Percentiles rank a stretch among this genome's conserved stretches.
Evolutionary conservation across 2,888 invertebrate species (phyloP).

Genomic region (Nipponacmea schrenckii): DNA sequence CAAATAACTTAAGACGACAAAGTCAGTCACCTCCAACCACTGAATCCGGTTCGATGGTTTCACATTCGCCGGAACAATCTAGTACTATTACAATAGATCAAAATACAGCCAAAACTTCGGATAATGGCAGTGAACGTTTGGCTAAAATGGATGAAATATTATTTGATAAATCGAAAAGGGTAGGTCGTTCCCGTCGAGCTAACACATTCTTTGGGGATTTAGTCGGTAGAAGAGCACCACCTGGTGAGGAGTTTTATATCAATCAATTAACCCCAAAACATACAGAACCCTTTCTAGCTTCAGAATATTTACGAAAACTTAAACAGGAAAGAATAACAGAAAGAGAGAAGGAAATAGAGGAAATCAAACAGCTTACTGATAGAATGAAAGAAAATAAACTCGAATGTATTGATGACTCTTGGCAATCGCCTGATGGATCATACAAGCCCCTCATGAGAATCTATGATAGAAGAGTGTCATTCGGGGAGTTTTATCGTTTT

Average conservation of each 20-base stretch:
- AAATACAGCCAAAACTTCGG: not conserved
- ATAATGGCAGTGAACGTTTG: not conserved
- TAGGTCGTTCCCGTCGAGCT: not conserved
- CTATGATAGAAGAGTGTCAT: slow-evolving; percentile 6
- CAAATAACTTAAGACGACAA: not conserved
- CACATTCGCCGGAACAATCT: too few relatives aligned
- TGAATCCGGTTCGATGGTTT: not conserved
- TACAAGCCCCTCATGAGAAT: not conserved
- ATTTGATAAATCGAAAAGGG: not conserved
- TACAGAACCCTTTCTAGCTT: not conserved
- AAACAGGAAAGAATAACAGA: not conserved
- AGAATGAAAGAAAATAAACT: not conserved
- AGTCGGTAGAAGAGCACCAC: not conserved
- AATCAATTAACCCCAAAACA: not conserved
- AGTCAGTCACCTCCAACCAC: not conserved
- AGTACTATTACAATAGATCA: not conserved
- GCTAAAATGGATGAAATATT: not conserved
- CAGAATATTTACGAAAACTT: slow-evolving; percentile 3
- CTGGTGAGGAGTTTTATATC: slow-evolving; percentile 12
- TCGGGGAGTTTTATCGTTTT: slow-evolving; percentile 5
- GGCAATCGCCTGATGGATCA: not conserved
- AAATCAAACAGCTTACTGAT: not conserved
- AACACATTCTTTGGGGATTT: not conserved
- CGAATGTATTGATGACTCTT: not conserved
- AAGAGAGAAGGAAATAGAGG: slow-evolving; percentile 5